phyloP scores from a whole-genome alignment of 2,113 vertebrate species.

The Corvus cornix region DNA sequence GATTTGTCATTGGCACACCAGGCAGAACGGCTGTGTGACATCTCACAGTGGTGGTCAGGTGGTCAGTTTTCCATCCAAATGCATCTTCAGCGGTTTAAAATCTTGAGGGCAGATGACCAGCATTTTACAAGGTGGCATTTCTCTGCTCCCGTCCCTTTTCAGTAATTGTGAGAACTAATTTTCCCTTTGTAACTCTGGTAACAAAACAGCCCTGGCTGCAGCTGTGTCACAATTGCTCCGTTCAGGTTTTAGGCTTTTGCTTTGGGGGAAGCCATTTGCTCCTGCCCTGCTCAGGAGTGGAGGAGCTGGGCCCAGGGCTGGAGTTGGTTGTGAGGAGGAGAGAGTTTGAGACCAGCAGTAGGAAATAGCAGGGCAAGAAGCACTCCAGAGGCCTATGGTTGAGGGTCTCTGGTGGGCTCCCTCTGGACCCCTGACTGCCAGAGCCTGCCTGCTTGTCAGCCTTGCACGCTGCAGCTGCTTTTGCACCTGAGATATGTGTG shows the following conservation, averaged over 20 bases:
- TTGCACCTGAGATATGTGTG: neutral
- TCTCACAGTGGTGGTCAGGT: neutral
- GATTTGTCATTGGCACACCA: neutral
- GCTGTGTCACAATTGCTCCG: neutral
- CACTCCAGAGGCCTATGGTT: fast-evolving
- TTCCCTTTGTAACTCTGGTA: neutral
- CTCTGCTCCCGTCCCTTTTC: neutral
- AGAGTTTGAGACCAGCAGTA: fast-evolving
- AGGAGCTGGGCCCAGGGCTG: neutral
- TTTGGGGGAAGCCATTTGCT: neutral
- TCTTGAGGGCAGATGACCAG: neutral
- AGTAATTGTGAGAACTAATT: neutral
- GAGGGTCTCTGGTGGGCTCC: neutral
- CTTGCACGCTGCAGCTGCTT: neutral
- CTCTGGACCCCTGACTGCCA: neutral
- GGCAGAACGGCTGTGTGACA: neutral
- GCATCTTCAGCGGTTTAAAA: neutral
- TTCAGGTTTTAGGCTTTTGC: neutral
- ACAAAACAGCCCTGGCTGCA: neutral
- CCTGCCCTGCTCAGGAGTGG: neutral
- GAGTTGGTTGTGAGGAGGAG: neutral
- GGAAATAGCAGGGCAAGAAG: neutral
- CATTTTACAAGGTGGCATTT: neutral
- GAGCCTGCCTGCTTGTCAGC: neutral
- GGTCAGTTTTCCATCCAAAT: neutral